phyloP scores from a whole-genome alignment of 2,888 invertebrate species.

The Crossocerus cetratus region DNA sequence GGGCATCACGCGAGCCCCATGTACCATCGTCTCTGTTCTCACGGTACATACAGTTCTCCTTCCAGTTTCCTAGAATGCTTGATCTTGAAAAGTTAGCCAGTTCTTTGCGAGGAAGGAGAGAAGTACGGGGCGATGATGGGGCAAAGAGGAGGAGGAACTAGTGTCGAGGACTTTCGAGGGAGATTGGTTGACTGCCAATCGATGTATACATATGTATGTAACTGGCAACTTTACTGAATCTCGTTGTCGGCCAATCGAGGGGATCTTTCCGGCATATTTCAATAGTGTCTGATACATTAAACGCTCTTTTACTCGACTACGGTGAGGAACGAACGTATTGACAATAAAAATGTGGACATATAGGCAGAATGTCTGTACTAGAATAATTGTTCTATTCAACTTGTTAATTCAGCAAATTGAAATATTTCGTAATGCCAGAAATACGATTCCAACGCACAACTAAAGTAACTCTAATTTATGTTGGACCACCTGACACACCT shows the following conservation, averaged over 20 bases:
- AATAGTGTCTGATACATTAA: too few relatives aligned
- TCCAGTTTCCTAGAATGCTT: slow-evolving; percentile 4
- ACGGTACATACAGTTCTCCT: slow-evolving; percentile 18
- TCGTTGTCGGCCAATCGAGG: slow-evolving; percentile 35
- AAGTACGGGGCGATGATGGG: slow-evolving; percentile 6
- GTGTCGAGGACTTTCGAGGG: slow-evolving; percentile 36
- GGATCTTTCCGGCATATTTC: too few relatives aligned
- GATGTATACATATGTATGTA: slow-evolving; percentile 15
- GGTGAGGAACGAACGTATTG: too few relatives aligned
- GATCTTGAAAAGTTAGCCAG: slow-evolving; percentile 38
- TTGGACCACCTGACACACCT: too few relatives aligned
- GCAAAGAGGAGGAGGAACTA: slow-evolving; percentile 26
- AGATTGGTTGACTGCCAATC: slow-evolving; percentile 49
- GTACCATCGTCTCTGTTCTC: slow-evolving; percentile 20
- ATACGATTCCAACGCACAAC: too few relatives aligned
- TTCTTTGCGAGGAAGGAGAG: slow-evolving; percentile 5
- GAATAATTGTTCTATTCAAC: too few relatives aligned
- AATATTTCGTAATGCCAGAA: too few relatives aligned
- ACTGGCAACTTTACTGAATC: slow-evolving; percentile 46
- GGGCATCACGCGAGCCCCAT: slow-evolving; percentile 18
- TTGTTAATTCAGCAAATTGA: too few relatives aligned
- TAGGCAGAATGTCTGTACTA: too few relatives aligned
- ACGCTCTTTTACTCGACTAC: too few relatives aligned
- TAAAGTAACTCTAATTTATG: too few relatives aligned
- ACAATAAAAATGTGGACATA: too few relatives aligned